phyloP scores from a whole-genome alignment of 1,140 invertebrate species.

The Magallana angulata region DNA sequence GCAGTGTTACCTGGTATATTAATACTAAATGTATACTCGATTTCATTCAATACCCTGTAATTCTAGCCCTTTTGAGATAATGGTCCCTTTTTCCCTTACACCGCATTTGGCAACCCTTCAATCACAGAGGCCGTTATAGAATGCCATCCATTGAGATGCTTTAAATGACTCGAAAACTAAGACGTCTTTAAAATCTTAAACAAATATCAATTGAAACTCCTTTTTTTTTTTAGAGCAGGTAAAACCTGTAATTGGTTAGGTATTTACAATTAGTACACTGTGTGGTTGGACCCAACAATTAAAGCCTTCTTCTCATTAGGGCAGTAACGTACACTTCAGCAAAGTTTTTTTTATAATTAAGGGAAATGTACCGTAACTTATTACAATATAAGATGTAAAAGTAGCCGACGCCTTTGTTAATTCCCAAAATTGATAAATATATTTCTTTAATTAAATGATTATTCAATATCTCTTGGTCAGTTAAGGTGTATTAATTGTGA shows the following conservation, averaged over 20 bases:
- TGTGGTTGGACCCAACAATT: background rate
- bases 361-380: no score
- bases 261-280: background rate
- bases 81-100: background rate
- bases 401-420: no score
- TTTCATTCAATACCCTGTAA: background rate
- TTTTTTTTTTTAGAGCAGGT: background rate
- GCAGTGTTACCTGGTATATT: background rate
- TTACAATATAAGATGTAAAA: no score
- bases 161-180: slow-evolving; percentile 26
- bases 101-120: slow-evolving; percentile 13
- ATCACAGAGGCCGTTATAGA: background rate
- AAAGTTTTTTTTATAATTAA: no score
- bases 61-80: background rate
- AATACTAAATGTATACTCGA: background rate
- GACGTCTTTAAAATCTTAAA: slow-evolving; percentile 28
- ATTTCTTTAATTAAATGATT: no score
- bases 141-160: slow-evolving; percentile 21
- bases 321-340: no score
- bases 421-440: no score
- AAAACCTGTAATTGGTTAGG: slow-evolving; percentile 15
- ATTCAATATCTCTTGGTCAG: no score
- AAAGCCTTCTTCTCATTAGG: background rate
- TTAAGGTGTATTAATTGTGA: no score
- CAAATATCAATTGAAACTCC: background rate